phyloP scores from a whole-genome alignment of 2,797 vertebrate species.

The Sebastes iracundus region DNA sequence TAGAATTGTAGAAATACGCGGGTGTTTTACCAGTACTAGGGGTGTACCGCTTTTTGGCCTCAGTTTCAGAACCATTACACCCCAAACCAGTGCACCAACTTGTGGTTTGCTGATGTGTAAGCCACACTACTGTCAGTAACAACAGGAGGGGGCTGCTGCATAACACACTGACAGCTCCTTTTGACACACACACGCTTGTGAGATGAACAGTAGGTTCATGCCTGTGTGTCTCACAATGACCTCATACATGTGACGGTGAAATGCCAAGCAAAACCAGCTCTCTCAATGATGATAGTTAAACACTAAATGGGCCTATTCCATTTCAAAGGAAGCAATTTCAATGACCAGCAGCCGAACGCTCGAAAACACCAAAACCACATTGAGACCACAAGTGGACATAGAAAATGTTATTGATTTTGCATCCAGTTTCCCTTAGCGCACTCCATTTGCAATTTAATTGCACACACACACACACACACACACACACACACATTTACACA shows the following conservation, averaged over 20 bases:
- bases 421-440: constrained; percentile 28
- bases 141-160: constrained; percentile 73
- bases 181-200: constrained; percentile 20
- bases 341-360: constrained; percentile 13
- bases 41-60: neutral
- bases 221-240: constrained; percentile 36
- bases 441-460: constrained; percentile 7
- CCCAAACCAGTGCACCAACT: neutral
- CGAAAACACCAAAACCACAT: constrained; percentile 29
- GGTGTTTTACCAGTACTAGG: neutral
- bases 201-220: constrained; percentile 50
- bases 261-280: constrained; percentile 43
- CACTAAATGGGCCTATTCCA: constrained; percentile 29
- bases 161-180: constrained; percentile 47
- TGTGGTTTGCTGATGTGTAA: constrained; percentile 15
- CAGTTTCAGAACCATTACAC: neutral
- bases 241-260: constrained; percentile 41
- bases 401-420: constrained; percentile 43
- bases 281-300: constrained; percentile 6
- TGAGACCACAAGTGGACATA: constrained; percentile 37
- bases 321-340: constrained; percentile 53
- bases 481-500: constrained; percentile 10
- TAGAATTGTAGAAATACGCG: too few relatives aligned
- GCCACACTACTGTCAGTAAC: constrained; percentile 25
- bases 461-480: neutral